phyloP scores from a whole-genome alignment of 2,888 invertebrate species.

The Eurytoma adleriae region DNA sequence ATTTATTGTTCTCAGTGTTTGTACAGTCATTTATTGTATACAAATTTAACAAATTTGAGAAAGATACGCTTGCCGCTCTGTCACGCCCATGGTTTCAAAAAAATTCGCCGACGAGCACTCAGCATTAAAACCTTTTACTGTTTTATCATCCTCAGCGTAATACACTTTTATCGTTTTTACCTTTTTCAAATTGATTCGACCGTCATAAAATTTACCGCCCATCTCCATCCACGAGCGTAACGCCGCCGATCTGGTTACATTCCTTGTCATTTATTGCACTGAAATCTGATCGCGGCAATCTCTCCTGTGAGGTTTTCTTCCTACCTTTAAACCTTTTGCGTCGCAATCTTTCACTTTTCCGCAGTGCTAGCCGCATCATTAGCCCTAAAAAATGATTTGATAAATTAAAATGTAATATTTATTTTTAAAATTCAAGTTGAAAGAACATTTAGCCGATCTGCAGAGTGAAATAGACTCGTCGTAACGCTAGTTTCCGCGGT shows the following conservation, averaged over 20 bases:
- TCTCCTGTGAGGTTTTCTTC: conserved; percentile 6
- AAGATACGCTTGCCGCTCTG: background rate
- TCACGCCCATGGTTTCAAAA: conserved; percentile 9
- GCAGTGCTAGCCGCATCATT: too few relatives aligned
- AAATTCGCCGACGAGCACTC: background rate
- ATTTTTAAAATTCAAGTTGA: too few relatives aligned
- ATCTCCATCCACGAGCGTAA: conserved; percentile 3
- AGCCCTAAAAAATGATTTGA: too few relatives aligned
- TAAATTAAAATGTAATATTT: too few relatives aligned
- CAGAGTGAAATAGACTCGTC: too few relatives aligned
- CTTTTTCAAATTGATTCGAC: conserved; percentile 50
- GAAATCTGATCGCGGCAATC: conserved; percentile 36
- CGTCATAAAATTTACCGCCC: conserved; percentile 40
- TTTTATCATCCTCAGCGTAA: conserved; percentile 42
- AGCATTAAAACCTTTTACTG: conserved; percentile 27
- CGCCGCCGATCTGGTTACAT: conserved; percentile 48
- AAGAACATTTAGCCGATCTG: too few relatives aligned
- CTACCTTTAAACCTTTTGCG: conserved; percentile 2
- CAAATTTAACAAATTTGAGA: too few relatives aligned
- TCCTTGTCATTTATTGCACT: conserved; percentile 45
- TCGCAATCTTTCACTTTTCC: background rate
- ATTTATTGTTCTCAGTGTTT: too few relatives aligned
- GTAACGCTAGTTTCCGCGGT: too few relatives aligned
- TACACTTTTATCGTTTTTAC: conserved; percentile 44
- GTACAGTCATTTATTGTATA: too few relatives aligned